Percentiles rank a stretch among this genome's conserved stretches.
Evolutionary conservation across 2,113 vertebrate species (phyloP).

Genomic region (Brachyistius frenatus): DNA sequence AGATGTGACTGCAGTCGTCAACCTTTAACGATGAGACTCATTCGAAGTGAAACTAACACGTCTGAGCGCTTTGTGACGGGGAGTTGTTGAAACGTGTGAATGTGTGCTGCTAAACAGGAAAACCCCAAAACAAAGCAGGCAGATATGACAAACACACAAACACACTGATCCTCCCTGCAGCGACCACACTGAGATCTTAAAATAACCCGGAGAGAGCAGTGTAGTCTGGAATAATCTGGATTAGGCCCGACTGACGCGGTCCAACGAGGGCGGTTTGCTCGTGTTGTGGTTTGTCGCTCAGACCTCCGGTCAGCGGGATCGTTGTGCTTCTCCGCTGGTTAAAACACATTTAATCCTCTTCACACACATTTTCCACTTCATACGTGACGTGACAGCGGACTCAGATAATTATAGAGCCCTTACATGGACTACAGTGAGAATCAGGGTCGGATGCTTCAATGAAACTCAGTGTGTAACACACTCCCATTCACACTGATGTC

Average conservation of each 20-base stretch:
- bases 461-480: background rate
- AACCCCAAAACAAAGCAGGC: background rate
- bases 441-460: background rate
- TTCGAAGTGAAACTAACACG: background rate
- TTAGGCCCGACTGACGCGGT: slow-evolving; percentile 36
- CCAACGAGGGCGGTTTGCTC: slow-evolving; percentile 3
- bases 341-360: slow-evolving; percentile 15
- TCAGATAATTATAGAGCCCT: background rate
- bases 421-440: background rate
- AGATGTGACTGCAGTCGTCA: slow-evolving; percentile 6
- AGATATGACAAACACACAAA: background rate
- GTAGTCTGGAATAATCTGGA: slow-evolving; percentile 65
- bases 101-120: background rate
- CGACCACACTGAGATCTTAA: slow-evolving; percentile 28
- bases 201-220: slow-evolving; percentile 59
- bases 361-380: slow-evolving; percentile 25
- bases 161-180: slow-evolving; percentile 22
- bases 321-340: background rate
- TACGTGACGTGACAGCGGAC: slow-evolving; percentile 1
- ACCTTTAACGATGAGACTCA: background rate
- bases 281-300: slow-evolving; percentile 9
- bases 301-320: background rate
- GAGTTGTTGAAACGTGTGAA: slow-evolving; percentile 2
- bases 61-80: background rate
- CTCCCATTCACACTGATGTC: background rate